A percentile compares a stretch with the other conserved stretches of the same genome.
These are phyloP conservation scores for Caenorhabditis wallacei DNA, from an alignment of 2,888 invertebrate genomes.

Conservation along the genomic window DNA sequence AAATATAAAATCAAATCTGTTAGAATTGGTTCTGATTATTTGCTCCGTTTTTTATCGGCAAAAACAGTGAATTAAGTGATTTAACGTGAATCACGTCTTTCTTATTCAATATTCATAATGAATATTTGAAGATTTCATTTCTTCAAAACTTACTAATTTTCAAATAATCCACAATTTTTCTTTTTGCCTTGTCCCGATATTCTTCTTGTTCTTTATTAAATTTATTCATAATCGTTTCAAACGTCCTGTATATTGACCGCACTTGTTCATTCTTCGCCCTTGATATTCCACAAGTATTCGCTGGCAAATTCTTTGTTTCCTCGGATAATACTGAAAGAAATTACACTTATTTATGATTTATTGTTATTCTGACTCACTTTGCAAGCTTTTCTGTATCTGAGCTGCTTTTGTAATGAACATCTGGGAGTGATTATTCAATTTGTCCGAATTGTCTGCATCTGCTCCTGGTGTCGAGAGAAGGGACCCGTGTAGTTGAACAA, in stretches of 20 bases:
- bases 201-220: slow-evolving; percentile 70
- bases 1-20: background rate
- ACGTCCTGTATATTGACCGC: slow-evolving; percentile 53
- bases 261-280: slow-evolving; percentile 60
- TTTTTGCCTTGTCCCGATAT: slow-evolving; percentile 65
- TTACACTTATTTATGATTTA: background rate
- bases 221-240: slow-evolving; percentile 58
- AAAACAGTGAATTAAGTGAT: too few species aligned
- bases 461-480: slow-evolving; percentile 62
- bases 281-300: slow-evolving; percentile 50
- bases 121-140: too few species aligned
- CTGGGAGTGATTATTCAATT: slow-evolving; percentile 46
- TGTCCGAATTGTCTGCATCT: slow-evolving; percentile 57
- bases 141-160: slow-evolving; percentile 64
- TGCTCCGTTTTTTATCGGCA: too few species aligned
- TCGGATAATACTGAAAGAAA: slow-evolving; percentile 57
- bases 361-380: slow-evolving; percentile 26
- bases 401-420: slow-evolving; percentile 54
- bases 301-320: slow-evolving; percentile 40
- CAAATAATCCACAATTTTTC: slow-evolving; percentile 63
- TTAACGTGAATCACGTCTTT: too few species aligned
- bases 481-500: slow-evolving; percentile 52
- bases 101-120: too few species aligned
- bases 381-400: slow-evolving; percentile 43
- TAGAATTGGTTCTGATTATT: too few species aligned